Evolutionary conservation across 2,113 vertebrate genomes (phyloP), one percentile per base, ranked within the genome.

Genomic region (Microtus oregoni): DNA sequence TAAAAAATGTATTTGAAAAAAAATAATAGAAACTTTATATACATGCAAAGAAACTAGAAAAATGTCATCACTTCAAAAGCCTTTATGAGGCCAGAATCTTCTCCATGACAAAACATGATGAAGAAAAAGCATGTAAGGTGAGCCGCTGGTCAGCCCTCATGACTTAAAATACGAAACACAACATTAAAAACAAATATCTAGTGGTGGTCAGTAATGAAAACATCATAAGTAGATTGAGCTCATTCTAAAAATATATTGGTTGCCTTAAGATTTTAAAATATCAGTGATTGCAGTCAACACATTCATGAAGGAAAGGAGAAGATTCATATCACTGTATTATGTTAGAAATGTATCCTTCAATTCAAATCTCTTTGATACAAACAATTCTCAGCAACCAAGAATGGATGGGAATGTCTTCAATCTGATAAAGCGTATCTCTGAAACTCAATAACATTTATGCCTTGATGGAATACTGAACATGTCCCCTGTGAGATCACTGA

Each of bases 401-500:
- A 79, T 61, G 11, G 88, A 92, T 89, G 11, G 1, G 22, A 94
- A 75, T 0, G 78, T 82, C 65, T 22, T 97, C 87, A 82, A 47
- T 78, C 24, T 68, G 58, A 87, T 93, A 78, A 96, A 58, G 47
- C 35, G 0, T 58, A 58, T 65, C 24, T 96, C 50, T 38, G 26
- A 41, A 73, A 94, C 70, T 0, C 10, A 95, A 58, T 20, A 61
- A 58, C 22, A 92, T 58, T 15, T 12, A 77, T 65, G 52, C 15
- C 10, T 47, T 78, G n/a, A 28, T 68, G 47, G 87, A 81, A 93
- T 73, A 47, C 76, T 89, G 41, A 94, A 89, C 67, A 30, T 3
- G 44, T 96, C 88, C 91, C 61, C 20, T 94, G 28, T 76, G 47
- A 92, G n/a, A 58, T 91, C 22, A 91, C 65, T 24, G 94, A 86